A percentile compares a stretch with the other conserved stretches of the same genome.
Evolutionary conservation across 2,888 invertebrate genomes (phyloP).

Genomic region (Mythimna albipuncta): DNA sequence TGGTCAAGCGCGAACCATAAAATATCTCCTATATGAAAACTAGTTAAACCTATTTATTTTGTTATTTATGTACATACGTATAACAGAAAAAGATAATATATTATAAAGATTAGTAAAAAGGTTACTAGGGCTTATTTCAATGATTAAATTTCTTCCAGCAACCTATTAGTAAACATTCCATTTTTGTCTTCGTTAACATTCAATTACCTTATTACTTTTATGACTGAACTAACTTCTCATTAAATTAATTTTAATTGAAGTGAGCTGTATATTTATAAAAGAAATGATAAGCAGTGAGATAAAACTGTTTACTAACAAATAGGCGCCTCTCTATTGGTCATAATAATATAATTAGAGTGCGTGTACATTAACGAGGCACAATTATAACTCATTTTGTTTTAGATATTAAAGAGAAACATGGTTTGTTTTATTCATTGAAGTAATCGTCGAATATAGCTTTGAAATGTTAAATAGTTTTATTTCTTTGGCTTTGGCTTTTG

Average conservation of each 20-base stretch:
- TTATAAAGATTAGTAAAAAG: too few relatives aligned
- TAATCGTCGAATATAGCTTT: not conserved
- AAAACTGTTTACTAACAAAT: constrained; percentile 45
- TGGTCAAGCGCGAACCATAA: too few relatives aligned
- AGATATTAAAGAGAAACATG: not conserved
- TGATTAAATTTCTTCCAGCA: too few relatives aligned
- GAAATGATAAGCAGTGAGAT: constrained; percentile 28
- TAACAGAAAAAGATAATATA: too few relatives aligned
- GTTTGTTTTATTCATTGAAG: not conserved
- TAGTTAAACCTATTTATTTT: too few relatives aligned
- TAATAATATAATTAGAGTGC: constrained; percentile 5
- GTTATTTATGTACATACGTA: too few relatives aligned
- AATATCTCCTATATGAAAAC: not conserved
- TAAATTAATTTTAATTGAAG: constrained; percentile 3
- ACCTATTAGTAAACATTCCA: not conserved
- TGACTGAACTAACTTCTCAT: not conserved
- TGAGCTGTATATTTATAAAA: not conserved
- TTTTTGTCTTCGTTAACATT: not conserved
- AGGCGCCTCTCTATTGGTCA: constrained; percentile 23
- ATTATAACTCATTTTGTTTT: constrained; percentile 13
- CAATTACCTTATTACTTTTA: not conserved
- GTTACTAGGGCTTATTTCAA: too few relatives aligned
- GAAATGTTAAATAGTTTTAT: too few relatives aligned
- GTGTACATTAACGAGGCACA: not conserved
- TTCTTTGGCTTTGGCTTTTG: too few relatives aligned